Evolutionary conservation across 2,797 vertebrate genomes (phyloP), one percentile per base, ranked within the genome.

Genomic region (Strix occidentalis): DNA sequence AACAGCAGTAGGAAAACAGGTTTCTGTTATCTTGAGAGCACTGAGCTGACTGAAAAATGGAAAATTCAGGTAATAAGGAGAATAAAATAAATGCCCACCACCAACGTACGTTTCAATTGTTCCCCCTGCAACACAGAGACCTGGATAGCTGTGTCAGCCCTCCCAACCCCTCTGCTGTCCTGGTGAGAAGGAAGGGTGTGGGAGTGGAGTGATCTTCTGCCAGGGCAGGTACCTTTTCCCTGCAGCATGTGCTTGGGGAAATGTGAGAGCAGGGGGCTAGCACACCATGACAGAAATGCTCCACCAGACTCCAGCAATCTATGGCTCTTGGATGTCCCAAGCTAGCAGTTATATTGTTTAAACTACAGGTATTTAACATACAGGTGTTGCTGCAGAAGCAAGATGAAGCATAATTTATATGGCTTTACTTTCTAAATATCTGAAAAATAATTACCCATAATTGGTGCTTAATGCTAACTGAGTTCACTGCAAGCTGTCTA

Each of bases 391-490:
- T 92, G 31, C 14, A 57, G 33, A 95, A 87, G 28, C 16, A n/a
- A 79, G 11, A 1, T 11, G n/a, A 92, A 88, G 11, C 3, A 28
- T 51, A 89, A 66, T 65, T 57, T 50, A 41, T 28, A 54, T 37
- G 20, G 15, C 9, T 92, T 91, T 92, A 68, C 21, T 87, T 79
- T 63, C 46, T 74, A 93, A 84, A 79, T 84, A 13, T 90, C 70
- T 66, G 56, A 69, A 90, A 90, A 89, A 95, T 82, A 87, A 82
- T 92, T 95, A 70, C 41, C 33, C 15, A 29, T 84, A 89, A 82
- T 56, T 89, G 39, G 11, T 70, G 35, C 50, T 92, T 94, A 90
- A 63, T 53, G 43, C 4, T 85, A 88, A 70, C 41, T 33, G 70
- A 66, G 54, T 82, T 92, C 45, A 45, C 65, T 82, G 33, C 51